Conservation (phyloP, 2,113 vertebrate genomes). For the Cyprinodon variegatus region DNA sequence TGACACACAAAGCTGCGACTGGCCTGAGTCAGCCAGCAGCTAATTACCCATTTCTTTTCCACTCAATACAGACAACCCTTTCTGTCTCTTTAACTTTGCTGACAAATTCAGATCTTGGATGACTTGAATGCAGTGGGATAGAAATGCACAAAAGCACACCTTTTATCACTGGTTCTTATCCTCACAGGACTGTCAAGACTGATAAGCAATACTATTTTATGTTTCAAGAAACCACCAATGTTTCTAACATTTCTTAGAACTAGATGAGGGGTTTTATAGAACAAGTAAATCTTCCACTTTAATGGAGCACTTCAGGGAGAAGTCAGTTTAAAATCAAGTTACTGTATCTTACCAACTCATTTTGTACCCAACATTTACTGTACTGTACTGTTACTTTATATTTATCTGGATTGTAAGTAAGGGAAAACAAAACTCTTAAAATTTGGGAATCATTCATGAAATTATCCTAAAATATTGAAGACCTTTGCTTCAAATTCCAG, state of each 20-base stretch:
- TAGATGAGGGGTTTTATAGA: neutral
- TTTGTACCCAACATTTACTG: neutral
- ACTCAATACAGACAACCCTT: conserved; percentile 54
- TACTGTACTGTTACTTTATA: neutral
- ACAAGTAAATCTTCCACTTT: neutral
- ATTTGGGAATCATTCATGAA: neutral
- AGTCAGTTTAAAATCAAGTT: neutral
- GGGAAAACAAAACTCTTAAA: neutral
- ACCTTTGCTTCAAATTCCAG: neutral
- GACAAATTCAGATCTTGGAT: conserved; percentile 56
- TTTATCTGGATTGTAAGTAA: too few species aligned
- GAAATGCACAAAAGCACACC: conserved; percentile 24
- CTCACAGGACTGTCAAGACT: neutral
- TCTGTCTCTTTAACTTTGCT: conserved; percentile 58
- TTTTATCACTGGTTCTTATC: conserved; percentile 6
- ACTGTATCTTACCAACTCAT: neutral
- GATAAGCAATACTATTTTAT: neutral
- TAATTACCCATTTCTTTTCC: conserved; percentile 73
- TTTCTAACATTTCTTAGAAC: neutral
- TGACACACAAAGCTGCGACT: conserved; percentile 71
- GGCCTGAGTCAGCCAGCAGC: conserved; percentile 74
- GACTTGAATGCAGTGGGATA: conserved; percentile 20
- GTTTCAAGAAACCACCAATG: neutral
- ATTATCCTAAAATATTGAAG: neutral
- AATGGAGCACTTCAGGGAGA: neutral